Conservation (phyloP, 2,888 invertebrate species). For the Acanthopleura granulata region DNA sequence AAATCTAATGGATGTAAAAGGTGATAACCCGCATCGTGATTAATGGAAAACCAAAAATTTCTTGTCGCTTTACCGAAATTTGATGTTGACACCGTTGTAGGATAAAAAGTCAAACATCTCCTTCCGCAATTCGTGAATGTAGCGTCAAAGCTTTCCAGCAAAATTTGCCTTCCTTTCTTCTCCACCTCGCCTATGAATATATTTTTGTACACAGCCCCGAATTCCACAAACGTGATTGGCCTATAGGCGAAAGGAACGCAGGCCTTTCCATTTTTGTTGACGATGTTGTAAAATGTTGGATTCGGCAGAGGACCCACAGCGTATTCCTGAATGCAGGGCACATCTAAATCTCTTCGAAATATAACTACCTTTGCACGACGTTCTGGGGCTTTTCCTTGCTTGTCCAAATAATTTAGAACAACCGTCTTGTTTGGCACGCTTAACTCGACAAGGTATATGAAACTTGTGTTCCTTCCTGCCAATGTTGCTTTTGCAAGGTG, state of each 20-base stretch:
- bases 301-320: conserved; percentile 44
- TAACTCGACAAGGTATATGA: conserved; percentile 40
- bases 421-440: conserved; percentile 41
- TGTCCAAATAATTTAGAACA: conserved; percentile 38
- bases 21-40: conserved; percentile 36
- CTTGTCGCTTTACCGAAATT: conserved; percentile 24
- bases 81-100: conserved; percentile 25
- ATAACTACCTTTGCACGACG: conserved; percentile 44
- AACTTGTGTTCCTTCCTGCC: conserved; percentile 27
- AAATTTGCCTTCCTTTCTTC: conserved; percentile 23
- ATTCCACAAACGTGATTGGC: conserved; percentile 32
- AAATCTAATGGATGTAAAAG: conserved; percentile 46
- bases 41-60: conserved; percentile 36
- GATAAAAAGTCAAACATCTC: conserved; percentile 31
- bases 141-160: conserved; percentile 31
- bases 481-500: background rate
- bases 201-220: conserved; percentile 16
- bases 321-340: conserved; percentile 43
- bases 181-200: conserved; percentile 27
- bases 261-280: conserved; percentile 24
- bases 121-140: conserved; percentile 27
- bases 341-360: conserved; percentile 30
- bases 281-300: conserved; percentile 36
- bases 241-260: conserved; percentile 32
- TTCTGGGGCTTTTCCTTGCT: conserved; percentile 28